Conservation (phyloP, 1,140 invertebrate species). For the Campoletis sonorensis region DNA sequence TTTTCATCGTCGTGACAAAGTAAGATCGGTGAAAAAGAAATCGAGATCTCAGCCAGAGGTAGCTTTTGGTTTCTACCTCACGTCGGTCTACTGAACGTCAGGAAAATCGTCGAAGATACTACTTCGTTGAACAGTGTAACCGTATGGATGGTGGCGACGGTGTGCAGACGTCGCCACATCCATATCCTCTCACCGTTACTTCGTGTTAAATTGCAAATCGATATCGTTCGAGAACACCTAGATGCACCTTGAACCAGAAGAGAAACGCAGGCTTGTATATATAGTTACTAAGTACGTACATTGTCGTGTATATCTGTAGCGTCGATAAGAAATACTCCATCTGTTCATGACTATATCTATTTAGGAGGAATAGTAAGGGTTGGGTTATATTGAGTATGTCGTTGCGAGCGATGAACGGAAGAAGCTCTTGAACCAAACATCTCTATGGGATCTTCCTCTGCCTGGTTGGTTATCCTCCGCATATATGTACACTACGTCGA, state of each 20-base stretch:
- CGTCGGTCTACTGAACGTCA: conserved; percentile 9
- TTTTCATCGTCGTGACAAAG: conserved; percentile 10
- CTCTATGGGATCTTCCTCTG: conserved; percentile 22
- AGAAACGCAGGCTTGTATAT: neutral
- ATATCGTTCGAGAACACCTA: conserved; percentile 38
- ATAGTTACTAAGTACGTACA: neutral
- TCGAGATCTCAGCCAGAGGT: neutral
- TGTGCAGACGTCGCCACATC: neutral
- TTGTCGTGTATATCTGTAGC: conserved; percentile 19
- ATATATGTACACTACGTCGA: conserved; percentile 12
- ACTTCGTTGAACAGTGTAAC: neutral
- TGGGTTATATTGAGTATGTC: conserved; percentile 21
- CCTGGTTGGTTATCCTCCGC: neutral
- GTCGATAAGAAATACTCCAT: conserved; percentile 6
- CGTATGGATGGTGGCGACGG: neutral
- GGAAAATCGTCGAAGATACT: neutral
- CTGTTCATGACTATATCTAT: conserved; percentile 2
- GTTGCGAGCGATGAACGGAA: conserved; percentile 38
- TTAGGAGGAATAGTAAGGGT: neutral
- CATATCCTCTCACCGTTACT: conserved; percentile 3
- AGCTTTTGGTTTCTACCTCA: conserved; percentile 8
- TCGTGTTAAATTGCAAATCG: conserved; percentile 49
- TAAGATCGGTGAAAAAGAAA: neutral
- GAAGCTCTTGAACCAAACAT: conserved; percentile 40
- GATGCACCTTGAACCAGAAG: conserved; percentile 24